Evolutionary conservation across 2,113 vertebrate species (phyloP).

Genomic region (Psammodynastes pulverulentus): DNA sequence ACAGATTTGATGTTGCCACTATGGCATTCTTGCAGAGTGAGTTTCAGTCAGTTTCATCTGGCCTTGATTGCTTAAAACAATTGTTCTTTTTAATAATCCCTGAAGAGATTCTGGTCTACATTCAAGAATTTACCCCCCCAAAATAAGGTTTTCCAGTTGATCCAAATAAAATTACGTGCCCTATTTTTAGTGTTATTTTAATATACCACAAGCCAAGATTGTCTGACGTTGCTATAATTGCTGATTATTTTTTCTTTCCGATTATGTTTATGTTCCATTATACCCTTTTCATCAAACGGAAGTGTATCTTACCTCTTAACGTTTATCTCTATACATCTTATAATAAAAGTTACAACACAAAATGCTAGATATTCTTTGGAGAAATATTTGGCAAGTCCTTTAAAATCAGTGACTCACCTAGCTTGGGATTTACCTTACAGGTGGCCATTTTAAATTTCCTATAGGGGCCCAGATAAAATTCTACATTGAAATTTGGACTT

Average conservation of each 20-base stretch:
- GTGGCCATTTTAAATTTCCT: neutral
- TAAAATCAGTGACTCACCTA: neutral
- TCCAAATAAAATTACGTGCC: neutral
- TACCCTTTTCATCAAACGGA: neutral
- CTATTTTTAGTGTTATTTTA: neutral
- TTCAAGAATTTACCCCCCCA: neutral
- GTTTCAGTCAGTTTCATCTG: constrained; percentile 30
- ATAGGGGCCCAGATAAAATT: neutral
- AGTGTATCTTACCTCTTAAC: neutral
- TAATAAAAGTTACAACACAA: neutral
- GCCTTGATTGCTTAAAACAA: neutral
- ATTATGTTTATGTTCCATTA: neutral
- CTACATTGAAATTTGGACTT: neutral
- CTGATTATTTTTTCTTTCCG: neutral
- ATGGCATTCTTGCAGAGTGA: constrained; percentile 45
- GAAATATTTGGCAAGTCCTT: neutral
- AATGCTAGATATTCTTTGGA: neutral
- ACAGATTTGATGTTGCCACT: constrained; percentile 15
- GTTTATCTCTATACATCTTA: neutral
- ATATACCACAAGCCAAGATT: neutral
- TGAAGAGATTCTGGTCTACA: neutral
- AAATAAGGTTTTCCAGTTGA: neutral
- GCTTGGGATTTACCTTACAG: neutral
- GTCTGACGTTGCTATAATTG: neutral
- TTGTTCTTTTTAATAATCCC: neutral